Evolutionary conservation across 2,797 vertebrate genomes (phyloP), one percentile per base, ranked within the genome.

Genomic region (Pipistrellus nathusii): DNA sequence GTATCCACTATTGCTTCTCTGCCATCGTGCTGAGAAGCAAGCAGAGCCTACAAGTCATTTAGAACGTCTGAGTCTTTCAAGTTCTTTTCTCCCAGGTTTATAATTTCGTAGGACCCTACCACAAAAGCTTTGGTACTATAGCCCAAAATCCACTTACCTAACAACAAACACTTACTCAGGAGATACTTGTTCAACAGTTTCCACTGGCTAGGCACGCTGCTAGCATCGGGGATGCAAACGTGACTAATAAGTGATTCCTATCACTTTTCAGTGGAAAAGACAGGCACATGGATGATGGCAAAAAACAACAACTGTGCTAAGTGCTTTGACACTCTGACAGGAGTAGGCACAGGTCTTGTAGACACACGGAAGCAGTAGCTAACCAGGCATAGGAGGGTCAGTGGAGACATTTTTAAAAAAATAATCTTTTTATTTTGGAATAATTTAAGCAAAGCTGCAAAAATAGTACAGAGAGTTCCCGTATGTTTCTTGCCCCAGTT

Each of bases 391-490:
- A 66, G 64, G n/a, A 35, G 51, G 32, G 30, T 46, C 51, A n/a
- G 59, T 25, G 3, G 14, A 88, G n/a, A 68, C 23, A 55, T 77
- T 86, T 25, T 27, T 64, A 1, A 32, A 30, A 57, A 59, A 66
- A 59, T n/a, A 9, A 23, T 23, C 59, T 86, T 88, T 94, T 84
- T 25, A 87, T 69, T 83, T 84, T 82, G 77, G 10, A 88, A 59
- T 73, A 38, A 23, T 64, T 83, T 81, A 90, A 91, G 27, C 41
- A 80, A 88, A 62, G 51, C 71, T 90, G 6, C 41, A 94, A 88
- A 82, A 35, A 62, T 5, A 51, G 38, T 53, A 23, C 53, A 73
- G 35, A 81, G 18, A 64, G 25, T 59, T 91, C 27, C 53, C 44
- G 51, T 18, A n/a, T 46, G 13, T 17, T n/a, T 9, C n/a, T 71